Evolutionary conservation across 1,140 invertebrate species (phyloP), one percentile per base, ranked within the genome.

Genomic region (Bombus superbus): DNA sequence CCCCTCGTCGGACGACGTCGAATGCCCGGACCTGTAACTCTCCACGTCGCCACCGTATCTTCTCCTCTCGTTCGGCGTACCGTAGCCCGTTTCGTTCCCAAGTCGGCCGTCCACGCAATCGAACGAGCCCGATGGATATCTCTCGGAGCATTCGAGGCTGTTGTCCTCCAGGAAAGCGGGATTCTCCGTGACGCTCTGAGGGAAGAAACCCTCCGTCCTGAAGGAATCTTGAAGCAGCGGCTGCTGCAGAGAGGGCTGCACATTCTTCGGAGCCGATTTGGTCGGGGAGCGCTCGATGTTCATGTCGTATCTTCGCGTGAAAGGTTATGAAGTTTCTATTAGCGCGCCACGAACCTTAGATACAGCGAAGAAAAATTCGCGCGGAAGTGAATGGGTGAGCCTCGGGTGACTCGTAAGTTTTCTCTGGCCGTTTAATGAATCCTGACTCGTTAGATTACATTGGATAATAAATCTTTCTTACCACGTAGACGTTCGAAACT

Each of bases 81-180:
- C 88, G 53, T 80, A 88, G 66, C 86, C 69, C 32, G 77, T 53
- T 74, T 90, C 87, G 77, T 87, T 92, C 11, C 73, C 83, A 15
- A 92, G 44, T 44, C 90, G 85, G 0, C 93, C 94, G 53, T 95
- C 94, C 3, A 94, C 90, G 78, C 89, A 93, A 66, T 95, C 94
- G 84, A 92, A 92, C 1, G 92, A 93, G 1, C 88, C 92, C 0
- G 91, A 92, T 0, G 90, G 85, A 77, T 91, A 91, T 75, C 77
- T 83, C n/a, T 94, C 92, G 22, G 85, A 80, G 6, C 89, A 88
- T 13, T 94, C 93, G 22, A 92, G 69, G n/a, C 92, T 93, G n/a
- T 86, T 74, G 18, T 94, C 92, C 73, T 93, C 72, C 71, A 90
- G 80, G 78, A 91, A 89, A 0, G 85, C 74, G 1, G 86, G 80